Percentiles rank a stretch among this genome's conserved stretches.
Conservation (phyloP, 2,888 invertebrate species). For the Lochmaea crataegi region DNA sequence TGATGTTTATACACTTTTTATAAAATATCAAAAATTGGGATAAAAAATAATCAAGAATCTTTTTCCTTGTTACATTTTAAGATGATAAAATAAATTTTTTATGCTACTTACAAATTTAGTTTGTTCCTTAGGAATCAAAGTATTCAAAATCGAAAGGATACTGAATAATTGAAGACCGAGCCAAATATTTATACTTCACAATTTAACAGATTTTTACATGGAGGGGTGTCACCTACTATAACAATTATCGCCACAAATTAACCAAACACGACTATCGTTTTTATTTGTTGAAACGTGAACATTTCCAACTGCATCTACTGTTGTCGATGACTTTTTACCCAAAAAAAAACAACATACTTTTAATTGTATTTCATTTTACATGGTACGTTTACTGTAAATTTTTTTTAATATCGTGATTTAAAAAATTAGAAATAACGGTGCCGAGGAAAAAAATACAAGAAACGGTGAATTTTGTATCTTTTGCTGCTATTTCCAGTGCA, state of each 20-base stretch:
- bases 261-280: neutral
- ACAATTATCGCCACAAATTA: neutral
- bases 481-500: too few relatives aligned
- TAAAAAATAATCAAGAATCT: too few relatives aligned
- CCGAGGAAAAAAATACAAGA: neutral
- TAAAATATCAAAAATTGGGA: too few relatives aligned
- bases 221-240: neutral
- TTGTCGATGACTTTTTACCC: neutral
- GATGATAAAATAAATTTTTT: too few relatives aligned
- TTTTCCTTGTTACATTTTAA: too few relatives aligned
- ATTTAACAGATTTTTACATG: neutral
- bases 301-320: neutral
- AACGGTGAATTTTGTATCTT: neutral
- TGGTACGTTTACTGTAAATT: neutral
- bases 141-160: neutral
- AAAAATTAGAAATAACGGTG: neutral
- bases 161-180: neutral
- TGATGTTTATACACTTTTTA: too few relatives aligned
- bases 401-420: neutral
- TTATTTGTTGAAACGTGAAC: neutral
- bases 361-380: neutral
- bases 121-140: neutral
- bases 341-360: neutral
- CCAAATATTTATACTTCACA: neutral
- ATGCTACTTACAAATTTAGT: neutral